Evolutionary conservation across 2,113 vertebrate genomes (phyloP).

Genomic region (Nothobranchius kuhntae): DNA sequence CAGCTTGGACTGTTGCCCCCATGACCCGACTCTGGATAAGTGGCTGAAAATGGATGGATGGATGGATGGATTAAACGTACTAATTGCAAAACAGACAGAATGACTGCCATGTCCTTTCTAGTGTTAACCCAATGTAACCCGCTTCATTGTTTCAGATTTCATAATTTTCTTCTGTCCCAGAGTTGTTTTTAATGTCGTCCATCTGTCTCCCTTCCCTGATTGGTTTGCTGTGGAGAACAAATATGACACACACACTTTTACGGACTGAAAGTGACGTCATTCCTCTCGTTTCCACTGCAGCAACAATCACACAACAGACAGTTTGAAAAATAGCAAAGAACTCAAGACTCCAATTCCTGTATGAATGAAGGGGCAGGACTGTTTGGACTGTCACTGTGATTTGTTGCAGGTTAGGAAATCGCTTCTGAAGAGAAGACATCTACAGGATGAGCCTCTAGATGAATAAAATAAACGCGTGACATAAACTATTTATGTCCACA

Average conservation of each 20-base stretch:
- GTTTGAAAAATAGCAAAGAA: conserved; percentile 26
- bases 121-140: too few relatives aligned
- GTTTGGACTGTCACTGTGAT: conserved; percentile 42
- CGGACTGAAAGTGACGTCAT: conserved; percentile 35
- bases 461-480: neutral
- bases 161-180: too few relatives aligned
- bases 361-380: conserved; percentile 26
- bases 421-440: conserved; percentile 14
- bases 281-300: neutral
- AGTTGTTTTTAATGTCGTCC: neutral
- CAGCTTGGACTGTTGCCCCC: too few relatives aligned
- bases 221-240: conserved; percentile 16
- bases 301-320: conserved; percentile 18
- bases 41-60: too few relatives aligned
- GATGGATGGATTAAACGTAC: too few relatives aligned
- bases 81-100: too few relatives aligned
- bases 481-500: neutral
- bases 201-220: conserved; percentile 4
- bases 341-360: conserved; percentile 32
- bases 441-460: conserved; percentile 2
- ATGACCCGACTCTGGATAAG: too few relatives aligned
- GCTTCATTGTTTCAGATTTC: too few relatives aligned
- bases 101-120: too few relatives aligned
- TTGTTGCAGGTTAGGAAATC: conserved; percentile 29
- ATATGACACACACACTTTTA: conserved; percentile 7